A percentile compares a stretch with the other conserved stretches of the same genome.
These are phyloP conservation scores for Antheraea mylitta DNA, from an alignment of 1,140 invertebrate species.

Conservation along the genomic window DNA sequence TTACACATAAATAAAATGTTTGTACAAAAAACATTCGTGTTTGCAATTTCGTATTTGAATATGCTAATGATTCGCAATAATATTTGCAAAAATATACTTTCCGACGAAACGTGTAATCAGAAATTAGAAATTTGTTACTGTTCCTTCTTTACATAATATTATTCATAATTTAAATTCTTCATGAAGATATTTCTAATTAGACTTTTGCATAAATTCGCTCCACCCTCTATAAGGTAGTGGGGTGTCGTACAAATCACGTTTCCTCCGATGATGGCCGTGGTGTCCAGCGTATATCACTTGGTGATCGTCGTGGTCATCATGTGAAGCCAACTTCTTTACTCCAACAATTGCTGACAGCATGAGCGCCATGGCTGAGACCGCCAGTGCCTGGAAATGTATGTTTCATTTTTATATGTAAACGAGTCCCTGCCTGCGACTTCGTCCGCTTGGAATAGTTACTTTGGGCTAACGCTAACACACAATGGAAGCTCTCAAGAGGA, in stretches of 20 bases:
- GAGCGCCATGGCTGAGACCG: conserved; percentile 84
- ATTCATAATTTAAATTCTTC: neutral
- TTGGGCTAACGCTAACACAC: no score
- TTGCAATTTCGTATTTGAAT: neutral
- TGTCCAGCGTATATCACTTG: conserved; percentile 85
- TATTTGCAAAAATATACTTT: neutral
- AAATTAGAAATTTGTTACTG: neutral
- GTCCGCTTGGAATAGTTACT: no score
- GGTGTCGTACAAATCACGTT: conserved; percentile 55
- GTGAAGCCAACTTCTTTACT: conserved; percentile 83
- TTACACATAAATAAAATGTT: neutral
- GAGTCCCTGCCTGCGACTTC: no score
- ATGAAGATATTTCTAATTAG: conserved; percentile 2
- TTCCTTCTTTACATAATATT: neutral
- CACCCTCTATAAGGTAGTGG: conserved; percentile 82
- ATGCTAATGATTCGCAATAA: neutral
- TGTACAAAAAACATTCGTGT: neutral
- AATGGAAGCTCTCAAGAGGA: no score
- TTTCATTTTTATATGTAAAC: no score
- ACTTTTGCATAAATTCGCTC: conserved; percentile 49
- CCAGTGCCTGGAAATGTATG: conserved; percentile 64
- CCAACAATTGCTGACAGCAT: conserved; percentile 86
- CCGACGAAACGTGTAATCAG: neutral
- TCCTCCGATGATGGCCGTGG: conserved; percentile 81
- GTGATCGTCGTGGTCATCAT: conserved; percentile 83